phyloP scores from a whole-genome alignment of 37 sponge, comb jelly and placozoan genomes.

The Geodia barretti region DNA sequence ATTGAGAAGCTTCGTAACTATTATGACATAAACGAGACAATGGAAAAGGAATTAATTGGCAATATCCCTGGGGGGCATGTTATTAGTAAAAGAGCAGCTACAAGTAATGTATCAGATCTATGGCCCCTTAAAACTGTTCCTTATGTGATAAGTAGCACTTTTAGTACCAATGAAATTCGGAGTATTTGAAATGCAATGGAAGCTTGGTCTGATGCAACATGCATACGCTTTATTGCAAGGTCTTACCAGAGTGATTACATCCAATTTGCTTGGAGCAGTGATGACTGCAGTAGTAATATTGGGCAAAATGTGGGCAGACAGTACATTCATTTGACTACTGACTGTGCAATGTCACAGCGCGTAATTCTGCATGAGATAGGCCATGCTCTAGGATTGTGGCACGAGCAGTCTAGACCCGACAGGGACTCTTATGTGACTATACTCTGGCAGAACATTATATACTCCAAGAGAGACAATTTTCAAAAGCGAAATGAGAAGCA shows the following conservation, averaged over 20 bases:
- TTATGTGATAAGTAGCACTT: background rate
- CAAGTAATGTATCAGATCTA: background rate
- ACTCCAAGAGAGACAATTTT: background rate
- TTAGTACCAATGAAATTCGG: background rate
- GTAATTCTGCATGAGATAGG: conserved; percentile 60
- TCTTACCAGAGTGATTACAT: background rate
- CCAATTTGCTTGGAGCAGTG: background rate
- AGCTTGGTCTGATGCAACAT: background rate
- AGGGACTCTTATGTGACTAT: conserved; percentile 37
- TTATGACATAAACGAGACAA: background rate
- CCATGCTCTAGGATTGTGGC: conserved; percentile 69
- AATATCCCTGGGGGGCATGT: background rate
- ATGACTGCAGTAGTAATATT: background rate
- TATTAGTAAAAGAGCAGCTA: background rate
- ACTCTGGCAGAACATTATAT: background rate
- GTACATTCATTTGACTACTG: background rate
- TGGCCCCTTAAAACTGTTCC: background rate
- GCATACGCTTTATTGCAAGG: background rate
- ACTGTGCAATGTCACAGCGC: background rate
- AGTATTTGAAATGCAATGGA: background rate
- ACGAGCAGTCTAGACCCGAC: conserved; percentile 66
- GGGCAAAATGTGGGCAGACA: background rate
- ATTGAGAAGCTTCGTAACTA: background rate
- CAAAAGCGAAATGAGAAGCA: background rate
- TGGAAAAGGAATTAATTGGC: background rate